A percentile compares a stretch with the other conserved stretches of the same genome.
Conservation (phyloP, 2,113 vertebrate species). For the Chunga burmeisteri region DNA sequence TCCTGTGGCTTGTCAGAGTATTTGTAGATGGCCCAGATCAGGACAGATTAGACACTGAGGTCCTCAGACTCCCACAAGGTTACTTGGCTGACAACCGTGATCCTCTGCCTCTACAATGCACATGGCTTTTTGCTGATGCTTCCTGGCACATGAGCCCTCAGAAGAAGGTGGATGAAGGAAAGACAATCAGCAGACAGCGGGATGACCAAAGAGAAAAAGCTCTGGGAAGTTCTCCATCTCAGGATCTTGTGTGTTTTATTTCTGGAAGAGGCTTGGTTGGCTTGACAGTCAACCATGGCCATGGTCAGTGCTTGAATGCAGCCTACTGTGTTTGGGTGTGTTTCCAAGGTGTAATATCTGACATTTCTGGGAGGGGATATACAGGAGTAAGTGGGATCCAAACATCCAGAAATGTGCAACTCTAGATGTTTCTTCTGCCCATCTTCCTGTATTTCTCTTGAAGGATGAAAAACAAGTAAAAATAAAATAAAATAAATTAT, state of each 20-base stretch:
- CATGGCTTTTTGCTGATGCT: neutral
- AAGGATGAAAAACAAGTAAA: neutral
- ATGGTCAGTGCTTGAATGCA: accelerated
- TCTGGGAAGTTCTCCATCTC: neutral
- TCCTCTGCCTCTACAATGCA: neutral
- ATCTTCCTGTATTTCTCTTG: neutral
- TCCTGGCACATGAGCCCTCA: neutral
- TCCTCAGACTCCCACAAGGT: neutral
- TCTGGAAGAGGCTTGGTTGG: neutral
- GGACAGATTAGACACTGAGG: neutral
- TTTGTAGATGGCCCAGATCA: neutral
- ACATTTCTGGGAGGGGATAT: neutral
- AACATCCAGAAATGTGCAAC: neutral
- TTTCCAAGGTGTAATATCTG: neutral
- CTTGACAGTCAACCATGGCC: neutral
- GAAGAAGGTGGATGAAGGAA: neutral
- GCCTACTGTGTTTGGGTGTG: neutral
- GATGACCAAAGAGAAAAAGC: neutral
- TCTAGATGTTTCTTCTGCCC: neutral
- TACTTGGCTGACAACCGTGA: neutral
- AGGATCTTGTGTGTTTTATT: neutral
- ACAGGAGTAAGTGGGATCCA: neutral
- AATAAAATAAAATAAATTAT: neutral
- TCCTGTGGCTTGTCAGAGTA: neutral
- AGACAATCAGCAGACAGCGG: neutral